These are phyloP conservation scores for Apus apus DNA, from an alignment of 2,113 vertebrate genomes.

Conservation along the genomic window DNA sequence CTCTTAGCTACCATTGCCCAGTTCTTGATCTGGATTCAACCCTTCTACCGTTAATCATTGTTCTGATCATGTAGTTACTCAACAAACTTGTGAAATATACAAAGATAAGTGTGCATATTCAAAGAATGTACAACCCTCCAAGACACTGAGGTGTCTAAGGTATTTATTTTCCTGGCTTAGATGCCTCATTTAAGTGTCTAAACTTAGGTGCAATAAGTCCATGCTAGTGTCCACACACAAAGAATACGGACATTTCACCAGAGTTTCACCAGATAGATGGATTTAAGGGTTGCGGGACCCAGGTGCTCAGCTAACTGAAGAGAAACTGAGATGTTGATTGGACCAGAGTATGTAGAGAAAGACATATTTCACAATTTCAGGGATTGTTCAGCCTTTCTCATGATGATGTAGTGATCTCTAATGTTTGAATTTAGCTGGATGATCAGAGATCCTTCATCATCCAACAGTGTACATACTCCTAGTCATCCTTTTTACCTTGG, in stretches of 20 bases:
- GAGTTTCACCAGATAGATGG: background rate
- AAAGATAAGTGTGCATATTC: background rate
- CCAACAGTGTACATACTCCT: background rate
- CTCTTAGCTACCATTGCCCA: background rate
- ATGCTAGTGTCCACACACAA: background rate
- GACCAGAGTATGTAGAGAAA: background rate
- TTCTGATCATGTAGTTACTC: background rate
- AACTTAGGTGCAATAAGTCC: background rate
- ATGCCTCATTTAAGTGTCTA: background rate
- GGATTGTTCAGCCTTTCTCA: background rate
- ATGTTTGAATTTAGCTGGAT: accelerated
- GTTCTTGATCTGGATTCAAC: background rate
- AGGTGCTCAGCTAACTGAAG: background rate
- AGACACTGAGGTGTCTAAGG: background rate
- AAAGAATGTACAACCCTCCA: background rate
- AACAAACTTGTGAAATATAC: background rate
- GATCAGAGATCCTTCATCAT: background rate
- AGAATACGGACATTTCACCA: background rate
- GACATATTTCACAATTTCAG: background rate
- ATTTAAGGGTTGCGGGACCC: background rate
- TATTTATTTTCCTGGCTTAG: background rate
- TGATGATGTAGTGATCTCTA: background rate
- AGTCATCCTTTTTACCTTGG: background rate
- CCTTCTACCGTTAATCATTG: background rate
- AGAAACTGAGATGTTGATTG: background rate